Evolutionary conservation across 1,140 invertebrate genomes (phyloP), one percentile per base, ranked within the genome.

Genomic region (Macrosteles quadrilineatus): DNA sequence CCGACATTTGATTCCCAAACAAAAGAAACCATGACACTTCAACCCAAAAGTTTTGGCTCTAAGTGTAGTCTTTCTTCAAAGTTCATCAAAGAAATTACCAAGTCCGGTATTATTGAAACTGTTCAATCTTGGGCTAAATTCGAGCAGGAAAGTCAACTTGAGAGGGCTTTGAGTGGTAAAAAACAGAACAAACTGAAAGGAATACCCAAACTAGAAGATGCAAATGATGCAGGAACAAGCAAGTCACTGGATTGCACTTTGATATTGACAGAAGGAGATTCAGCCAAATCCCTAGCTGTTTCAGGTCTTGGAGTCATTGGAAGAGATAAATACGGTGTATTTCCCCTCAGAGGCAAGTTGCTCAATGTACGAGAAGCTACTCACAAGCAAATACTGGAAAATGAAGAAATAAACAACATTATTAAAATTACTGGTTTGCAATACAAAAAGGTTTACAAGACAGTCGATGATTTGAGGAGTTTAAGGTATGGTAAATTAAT

Each of bases 1-100:
- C 98, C 98, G 31, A 94, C 96, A 17, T 99, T 99, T 83, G 98
- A 99, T 83, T 99, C 98, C 0, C 98, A 99, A 85, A 99, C 98
- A 1, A 99, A 99, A 83, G 96, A 98, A 78, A 94, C 96, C 75
- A 98, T 99, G 97, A 99, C 97, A 0, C 84, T 97, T 14, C 95
- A 98, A 81, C 81, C 87, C 0, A 98, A 98, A 81, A 91, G 84
- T 76, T 99, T 99, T 84, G 98, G 98, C 32, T 99, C 97, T 0
- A 99, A 96, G 80, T 98, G 95, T 78, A 79, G 77, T 43, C 81
- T 98, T 1, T 87, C 87, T 0, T 97, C 99, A 4, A 98, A 99
- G 79, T 99, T 99, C 77, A 87, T 96, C 47, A 40, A 30, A 12
- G 30, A 88, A 84, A 85, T 94, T 0, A 84, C 85, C 3, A 98